These are phyloP conservation scores for Kradibia gibbosae DNA, from an alignment of 1,140 invertebrate species.

Conservation along the genomic window DNA sequence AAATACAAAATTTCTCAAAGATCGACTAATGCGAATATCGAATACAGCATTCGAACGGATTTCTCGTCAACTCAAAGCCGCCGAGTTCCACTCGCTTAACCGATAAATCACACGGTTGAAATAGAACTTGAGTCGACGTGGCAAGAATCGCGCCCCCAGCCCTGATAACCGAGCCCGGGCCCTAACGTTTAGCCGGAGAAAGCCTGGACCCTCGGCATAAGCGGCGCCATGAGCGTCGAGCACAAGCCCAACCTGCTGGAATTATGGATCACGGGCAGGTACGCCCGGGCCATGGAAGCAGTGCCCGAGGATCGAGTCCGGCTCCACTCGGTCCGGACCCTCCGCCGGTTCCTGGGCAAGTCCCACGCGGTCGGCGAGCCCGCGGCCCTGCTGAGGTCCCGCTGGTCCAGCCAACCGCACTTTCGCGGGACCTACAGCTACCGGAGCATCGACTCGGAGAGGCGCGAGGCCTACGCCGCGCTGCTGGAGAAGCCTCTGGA, in stretches of 20 bases:
- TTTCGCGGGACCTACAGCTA: constrained; percentile 81
- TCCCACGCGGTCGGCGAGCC: constrained; percentile 71
- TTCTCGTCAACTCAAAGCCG: too few species aligned
- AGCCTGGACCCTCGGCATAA: constrained; percentile 75
- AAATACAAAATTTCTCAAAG: too few species aligned
- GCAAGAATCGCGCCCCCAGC: too few species aligned
- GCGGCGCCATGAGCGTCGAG: constrained; percentile 76
- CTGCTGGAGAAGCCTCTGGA: constrained; percentile 55
- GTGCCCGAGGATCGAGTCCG: constrained; percentile 69
- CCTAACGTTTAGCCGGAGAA: constrained; percentile 52
- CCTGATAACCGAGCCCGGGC: too few species aligned
- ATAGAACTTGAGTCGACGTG: too few species aligned
- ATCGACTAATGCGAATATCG: too few species aligned
- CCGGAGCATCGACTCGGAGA: constrained; percentile 72
- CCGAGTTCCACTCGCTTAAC: too few species aligned
- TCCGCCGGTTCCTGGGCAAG: constrained; percentile 67
- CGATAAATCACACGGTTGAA: too few species aligned
- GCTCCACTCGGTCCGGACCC: constrained; percentile 63
- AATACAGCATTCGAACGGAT: too few species aligned
- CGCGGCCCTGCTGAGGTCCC: constrained; percentile 69
- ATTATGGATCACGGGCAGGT: constrained; percentile 74
- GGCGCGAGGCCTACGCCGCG: constrained; percentile 12
- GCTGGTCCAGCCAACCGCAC: constrained; percentile 79
- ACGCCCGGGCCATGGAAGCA: constrained; percentile 74
- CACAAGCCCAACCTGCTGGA: constrained; percentile 78